phyloP scores from a whole-genome alignment of 2,113 vertebrate species.

The Sisor rabdophorus region DNA sequence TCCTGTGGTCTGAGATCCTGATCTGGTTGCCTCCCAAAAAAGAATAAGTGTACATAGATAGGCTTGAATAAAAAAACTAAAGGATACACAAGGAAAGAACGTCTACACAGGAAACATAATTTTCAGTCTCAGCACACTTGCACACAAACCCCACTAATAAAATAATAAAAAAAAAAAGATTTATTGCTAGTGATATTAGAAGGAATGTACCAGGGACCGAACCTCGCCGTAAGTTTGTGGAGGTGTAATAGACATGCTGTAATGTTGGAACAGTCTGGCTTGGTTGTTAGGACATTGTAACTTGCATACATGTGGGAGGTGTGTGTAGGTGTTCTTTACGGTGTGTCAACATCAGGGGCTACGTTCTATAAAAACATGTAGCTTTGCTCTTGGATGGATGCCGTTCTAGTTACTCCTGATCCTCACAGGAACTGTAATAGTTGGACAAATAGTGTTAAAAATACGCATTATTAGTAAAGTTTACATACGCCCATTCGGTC shows the following conservation, averaged over 20 bases:
- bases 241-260: constrained; percentile 31
- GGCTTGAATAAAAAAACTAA: not conserved
- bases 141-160: too few species aligned
- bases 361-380: constrained; percentile 14
- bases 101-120: constrained; percentile 21
- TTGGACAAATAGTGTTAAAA: not conserved
- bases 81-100: constrained; percentile 17
- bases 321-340: not conserved
- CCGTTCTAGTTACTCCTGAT: constrained; percentile 12
- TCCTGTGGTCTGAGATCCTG: constrained; percentile 4
- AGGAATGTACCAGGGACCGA: not conserved
- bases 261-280: constrained; percentile 20
- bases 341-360: constrained; percentile 1
- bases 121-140: constrained; percentile 13
- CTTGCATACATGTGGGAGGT: not conserved
- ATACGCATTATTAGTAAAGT: too few species aligned
- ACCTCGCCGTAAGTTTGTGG: not conserved
- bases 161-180: not conserved
- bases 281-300: constrained; percentile 6
- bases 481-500: too few species aligned
- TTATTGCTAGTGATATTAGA: constrained; percentile 16
- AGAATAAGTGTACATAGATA: constrained; percentile 13
- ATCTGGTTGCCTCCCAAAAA: constrained; percentile 7
- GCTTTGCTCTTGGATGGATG: not conserved
- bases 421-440: not conserved